Evolutionary conservation across 2,888 invertebrate genomes (phyloP).

Genomic region (Phalangium opilio): DNA sequence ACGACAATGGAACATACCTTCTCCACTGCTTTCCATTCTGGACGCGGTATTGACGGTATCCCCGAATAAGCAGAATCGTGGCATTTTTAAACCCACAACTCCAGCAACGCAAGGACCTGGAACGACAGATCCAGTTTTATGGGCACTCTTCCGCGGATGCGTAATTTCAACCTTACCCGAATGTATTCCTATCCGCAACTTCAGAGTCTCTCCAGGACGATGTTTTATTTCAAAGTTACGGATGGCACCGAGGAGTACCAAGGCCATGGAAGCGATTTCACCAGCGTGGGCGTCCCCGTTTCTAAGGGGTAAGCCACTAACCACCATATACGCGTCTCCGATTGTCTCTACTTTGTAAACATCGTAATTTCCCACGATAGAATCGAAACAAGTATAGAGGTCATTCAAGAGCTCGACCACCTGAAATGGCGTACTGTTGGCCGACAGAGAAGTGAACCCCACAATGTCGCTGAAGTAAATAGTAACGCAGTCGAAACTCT

Average conservation of each 20-base stretch:
- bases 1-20: slow-evolving; percentile 29
- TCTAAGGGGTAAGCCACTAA: slow-evolving; percentile 68
- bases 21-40: slow-evolving; percentile 82
- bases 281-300: slow-evolving; percentile 75
- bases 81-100: slow-evolving; percentile 84
- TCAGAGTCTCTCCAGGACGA: slow-evolving; percentile 71
- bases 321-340: slow-evolving; percentile 77
- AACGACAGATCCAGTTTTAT: too few relatives aligned
- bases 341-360: slow-evolving; percentile 92
- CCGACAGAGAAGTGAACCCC: not conserved
- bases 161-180: slow-evolving; percentile 42
- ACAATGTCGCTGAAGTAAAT: slow-evolving; percentile 1
- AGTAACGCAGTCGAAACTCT: not conserved
- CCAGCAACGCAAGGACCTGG: slow-evolving; percentile 78
- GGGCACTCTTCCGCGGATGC: too few relatives aligned
- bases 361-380: slow-evolving; percentile 70
- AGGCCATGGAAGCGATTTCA: slow-evolving; percentile 82
- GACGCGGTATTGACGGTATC: slow-evolving; percentile 88
- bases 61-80: slow-evolving; percentile 77
- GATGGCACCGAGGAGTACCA: slow-evolving; percentile 65
- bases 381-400: slow-evolving; percentile 72
- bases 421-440: slow-evolving; percentile 32
- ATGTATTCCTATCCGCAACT: slow-evolving; percentile 80
- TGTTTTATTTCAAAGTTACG: slow-evolving; percentile 68
- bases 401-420: slow-evolving; percentile 75